These are phyloP conservation scores for Gila robusta DNA, from an alignment of 2,797 vertebrate species.

Conservation along the genomic window DNA sequence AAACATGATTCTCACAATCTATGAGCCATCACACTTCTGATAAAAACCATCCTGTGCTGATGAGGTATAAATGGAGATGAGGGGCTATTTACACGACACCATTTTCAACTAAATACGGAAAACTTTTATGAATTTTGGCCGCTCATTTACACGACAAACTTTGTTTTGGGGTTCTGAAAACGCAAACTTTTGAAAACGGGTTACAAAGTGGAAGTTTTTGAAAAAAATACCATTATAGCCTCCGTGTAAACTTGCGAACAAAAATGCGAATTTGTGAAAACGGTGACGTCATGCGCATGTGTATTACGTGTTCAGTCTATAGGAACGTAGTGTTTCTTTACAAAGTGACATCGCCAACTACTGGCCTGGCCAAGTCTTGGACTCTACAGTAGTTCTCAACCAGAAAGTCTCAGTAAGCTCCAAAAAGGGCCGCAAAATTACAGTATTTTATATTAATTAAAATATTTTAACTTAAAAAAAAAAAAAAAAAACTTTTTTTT, in stretches of 20 bases:
- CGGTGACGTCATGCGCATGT: background rate
- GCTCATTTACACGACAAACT: background rate
- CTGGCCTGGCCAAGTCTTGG: background rate
- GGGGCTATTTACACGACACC: background rate
- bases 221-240: background rate
- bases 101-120: background rate
- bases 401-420: background rate
- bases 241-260: background rate
- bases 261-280: background rate
- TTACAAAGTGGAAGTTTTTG: background rate
- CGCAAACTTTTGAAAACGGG: background rate
- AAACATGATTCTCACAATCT: conserved; percentile 14
- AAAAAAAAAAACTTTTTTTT: background rate
- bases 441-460: background rate
- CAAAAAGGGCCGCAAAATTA: background rate
- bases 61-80: background rate
- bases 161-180: background rate
- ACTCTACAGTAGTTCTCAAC: background rate
- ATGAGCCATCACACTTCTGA: background rate
- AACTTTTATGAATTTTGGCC: background rate
- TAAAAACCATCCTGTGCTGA: background rate
- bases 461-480: too few species aligned
- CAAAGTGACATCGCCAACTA: background rate
- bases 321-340: background rate
- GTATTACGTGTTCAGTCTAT: background rate